These are phyloP conservation scores for Orycteropus afer DNA, from an alignment of 2,113 vertebrate species.

Conservation along the genomic window DNA sequence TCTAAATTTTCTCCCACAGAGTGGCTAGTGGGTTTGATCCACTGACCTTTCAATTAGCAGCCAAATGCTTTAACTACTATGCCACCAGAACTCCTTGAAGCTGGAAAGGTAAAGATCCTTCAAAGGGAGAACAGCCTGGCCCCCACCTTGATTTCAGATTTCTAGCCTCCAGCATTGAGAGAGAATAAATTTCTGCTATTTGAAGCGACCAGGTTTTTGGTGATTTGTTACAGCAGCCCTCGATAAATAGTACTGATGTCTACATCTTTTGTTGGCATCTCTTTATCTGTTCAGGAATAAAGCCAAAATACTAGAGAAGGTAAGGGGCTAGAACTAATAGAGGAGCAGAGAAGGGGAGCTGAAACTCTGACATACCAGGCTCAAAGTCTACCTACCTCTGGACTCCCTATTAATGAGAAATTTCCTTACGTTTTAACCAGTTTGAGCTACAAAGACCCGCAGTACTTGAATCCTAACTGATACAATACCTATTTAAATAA, in stretches of 20 bases:
- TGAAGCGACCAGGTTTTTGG: neutral
- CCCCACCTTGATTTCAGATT: neutral
- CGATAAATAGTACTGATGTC: neutral
- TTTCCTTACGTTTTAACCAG: neutral
- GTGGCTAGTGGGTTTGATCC: too few species aligned
- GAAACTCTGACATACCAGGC: too few species aligned
- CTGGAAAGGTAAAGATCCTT: neutral
- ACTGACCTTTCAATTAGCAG: too few species aligned
- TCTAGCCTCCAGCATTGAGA: neutral
- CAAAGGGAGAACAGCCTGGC: neutral
- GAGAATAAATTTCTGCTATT: too few species aligned
- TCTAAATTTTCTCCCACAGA: too few species aligned
- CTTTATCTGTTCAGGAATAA: neutral
- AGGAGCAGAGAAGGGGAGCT: neutral
- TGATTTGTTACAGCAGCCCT: fast-evolving
- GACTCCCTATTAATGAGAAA: neutral
- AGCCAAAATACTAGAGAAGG: neutral
- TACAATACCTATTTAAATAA: fast-evolving
- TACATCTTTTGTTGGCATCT: fast-evolving
- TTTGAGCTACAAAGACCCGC: neutral
- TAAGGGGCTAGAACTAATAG: neutral
- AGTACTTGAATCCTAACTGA: neutral
- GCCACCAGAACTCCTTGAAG: too few species aligned
- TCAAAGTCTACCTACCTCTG: neutral
- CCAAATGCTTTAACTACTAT: too few species aligned